Evolutionary conservation across 2,113 vertebrate species (phyloP).

Genomic region (Syrrhaptes paradoxus): DNA sequence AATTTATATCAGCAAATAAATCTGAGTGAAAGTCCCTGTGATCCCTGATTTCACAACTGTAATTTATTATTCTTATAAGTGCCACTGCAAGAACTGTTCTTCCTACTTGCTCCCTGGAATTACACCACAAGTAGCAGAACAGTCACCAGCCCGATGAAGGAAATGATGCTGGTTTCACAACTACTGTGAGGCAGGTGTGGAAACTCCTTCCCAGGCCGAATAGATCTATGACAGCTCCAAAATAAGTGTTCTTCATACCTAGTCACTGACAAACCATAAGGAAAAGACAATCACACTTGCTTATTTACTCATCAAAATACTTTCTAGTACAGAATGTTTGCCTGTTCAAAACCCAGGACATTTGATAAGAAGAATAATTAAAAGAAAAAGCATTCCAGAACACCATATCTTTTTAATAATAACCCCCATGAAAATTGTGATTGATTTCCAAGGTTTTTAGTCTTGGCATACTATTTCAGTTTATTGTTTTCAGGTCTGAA

Average conservation of each 20-base stretch:
- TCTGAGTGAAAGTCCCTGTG: neutral
- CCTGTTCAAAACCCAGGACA: neutral
- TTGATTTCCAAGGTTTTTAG: neutral
- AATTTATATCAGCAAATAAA: neutral
- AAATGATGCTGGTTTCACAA: neutral
- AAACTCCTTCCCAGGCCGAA: neutral
- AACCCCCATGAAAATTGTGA: neutral
- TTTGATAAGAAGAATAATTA: neutral
- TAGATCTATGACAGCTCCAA: neutral
- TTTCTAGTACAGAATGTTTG: neutral
- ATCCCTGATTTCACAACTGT: accelerated
- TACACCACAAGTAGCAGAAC: neutral
- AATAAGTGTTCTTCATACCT: neutral
- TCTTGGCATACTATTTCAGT: neutral
- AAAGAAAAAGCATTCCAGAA: neutral
- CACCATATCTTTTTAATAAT: neutral
- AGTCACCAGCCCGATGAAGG: neutral
- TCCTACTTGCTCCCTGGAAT: neutral
- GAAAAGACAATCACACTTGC: neutral
- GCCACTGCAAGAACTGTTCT: neutral
- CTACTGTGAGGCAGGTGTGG: neutral
- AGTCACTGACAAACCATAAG: neutral
- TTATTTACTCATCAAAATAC: neutral
- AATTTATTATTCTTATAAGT: neutral
- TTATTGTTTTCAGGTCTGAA: neutral